Conservation (phyloP, 2,888 invertebrate species). For the Sesamia inferens region DNA sequence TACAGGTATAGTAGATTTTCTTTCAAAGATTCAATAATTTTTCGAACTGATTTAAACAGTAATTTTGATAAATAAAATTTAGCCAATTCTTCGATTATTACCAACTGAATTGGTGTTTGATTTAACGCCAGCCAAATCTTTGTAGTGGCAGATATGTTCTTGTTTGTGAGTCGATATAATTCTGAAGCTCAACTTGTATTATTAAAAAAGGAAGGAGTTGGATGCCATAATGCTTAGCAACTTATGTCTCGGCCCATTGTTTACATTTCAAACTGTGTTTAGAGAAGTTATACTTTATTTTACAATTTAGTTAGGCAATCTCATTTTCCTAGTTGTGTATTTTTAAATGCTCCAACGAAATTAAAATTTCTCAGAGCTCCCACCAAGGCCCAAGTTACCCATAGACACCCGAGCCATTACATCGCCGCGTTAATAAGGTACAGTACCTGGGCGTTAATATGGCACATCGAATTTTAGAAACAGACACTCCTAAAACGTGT, state of each 20-base stretch:
- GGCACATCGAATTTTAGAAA: constrained; percentile 11
- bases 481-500: background rate
- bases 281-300: background rate
- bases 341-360: constrained; percentile 43
- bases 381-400: constrained; percentile 2
- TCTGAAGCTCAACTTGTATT: background rate
- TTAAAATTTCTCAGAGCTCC: constrained; percentile 37
- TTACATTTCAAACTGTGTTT: background rate
- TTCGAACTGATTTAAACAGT: background rate
- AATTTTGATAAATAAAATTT: background rate
- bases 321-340: background rate
- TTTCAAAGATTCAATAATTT: background rate
- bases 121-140: background rate
- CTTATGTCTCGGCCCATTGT: background rate
- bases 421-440: constrained; percentile 26
- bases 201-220: background rate
- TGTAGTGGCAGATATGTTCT: background rate
- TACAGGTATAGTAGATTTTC: constrained; percentile 71
- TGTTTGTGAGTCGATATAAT: background rate
- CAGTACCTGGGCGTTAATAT: constrained; percentile 45
- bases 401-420: constrained; percentile 50
- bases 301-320: background rate
- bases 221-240: background rate
- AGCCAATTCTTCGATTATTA: background rate
- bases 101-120: background rate